A percentile compares a stretch with the other conserved stretches of the same genome.
Evolutionary conservation across 2,797 vertebrate species (phyloP).

Genomic region (Pachyuromys duprasi): DNA sequence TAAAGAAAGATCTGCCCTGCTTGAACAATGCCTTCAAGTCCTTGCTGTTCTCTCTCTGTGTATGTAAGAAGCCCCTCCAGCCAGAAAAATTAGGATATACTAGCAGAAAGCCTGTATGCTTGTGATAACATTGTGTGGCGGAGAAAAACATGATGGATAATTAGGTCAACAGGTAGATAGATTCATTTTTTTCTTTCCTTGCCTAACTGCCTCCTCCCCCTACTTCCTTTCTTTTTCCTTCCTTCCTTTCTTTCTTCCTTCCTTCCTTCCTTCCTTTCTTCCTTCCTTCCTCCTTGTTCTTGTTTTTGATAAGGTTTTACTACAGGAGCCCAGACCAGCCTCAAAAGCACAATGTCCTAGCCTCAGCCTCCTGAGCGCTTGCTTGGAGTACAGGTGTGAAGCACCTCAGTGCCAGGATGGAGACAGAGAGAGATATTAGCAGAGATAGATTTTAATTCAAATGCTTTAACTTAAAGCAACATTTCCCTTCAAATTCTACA

Average conservation of each 20-base stretch:
- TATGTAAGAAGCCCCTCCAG: too few species aligned
- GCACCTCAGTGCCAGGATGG: background rate
- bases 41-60: background rate
- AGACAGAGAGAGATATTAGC: background rate
- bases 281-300: background rate
- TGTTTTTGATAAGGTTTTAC: background rate
- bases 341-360: background rate
- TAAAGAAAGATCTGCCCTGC: background rate
- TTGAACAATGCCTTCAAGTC: background rate
- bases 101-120: background rate
- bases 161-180: background rate
- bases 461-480: background rate
- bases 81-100: background rate
- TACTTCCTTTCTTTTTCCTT: too few species aligned
- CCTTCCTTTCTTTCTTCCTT: fast-evolving
- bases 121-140: background rate
- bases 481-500: background rate
- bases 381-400: background rate
- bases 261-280: too few species aligned
- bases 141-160: background rate
- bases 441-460: background rate
- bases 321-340: background rate
- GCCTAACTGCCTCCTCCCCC: fast-evolving
- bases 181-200: too few species aligned
- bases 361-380: background rate